Base-by-base conservation (phyloP, 2,797 vertebrate genomes). In the Pipistrellus pygmaeus region DNA sequence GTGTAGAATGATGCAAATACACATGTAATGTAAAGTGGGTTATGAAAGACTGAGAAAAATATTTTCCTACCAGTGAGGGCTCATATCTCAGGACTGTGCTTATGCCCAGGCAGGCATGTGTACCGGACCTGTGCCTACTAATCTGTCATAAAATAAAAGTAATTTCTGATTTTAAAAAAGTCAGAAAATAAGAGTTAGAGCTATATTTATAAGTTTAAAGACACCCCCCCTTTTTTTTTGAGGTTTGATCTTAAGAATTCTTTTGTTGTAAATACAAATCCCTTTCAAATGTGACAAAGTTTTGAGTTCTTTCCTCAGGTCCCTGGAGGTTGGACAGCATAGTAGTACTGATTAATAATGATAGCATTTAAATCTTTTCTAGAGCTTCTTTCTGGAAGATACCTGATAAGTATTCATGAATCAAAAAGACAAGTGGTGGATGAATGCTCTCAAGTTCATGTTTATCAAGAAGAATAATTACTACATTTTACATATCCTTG, bases 391-490 rank as follows among this genome's bases (percentile, higher is more conserved):
- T 94, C 77, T 92, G 57, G 71, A 78, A 89, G 76, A 68, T 94
- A 84, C 51, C 85, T 96, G 93, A 64, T 85, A 81, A 92, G 78
- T 90, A 88, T 92, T 88, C 81, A 95, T 93, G 84, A 90, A 93
- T 97, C 94, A 95, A 81, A 95, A 95, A 94, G 85, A 94, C 64
- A 95, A 94, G 69, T 90, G 41, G 77, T 90, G 48, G 84, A 73
- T 96, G 94, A 91, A 92, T 92, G 41, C 75, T 88, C 51, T 89
- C 66, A 89, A 92, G 72, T 93, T 97, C 77, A 90, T 95, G 93
- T 93, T 95, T 92, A 96, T 97, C 48, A 82, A 88, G 94, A 95
- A 94, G 72, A 95, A 94, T 97, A 97, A 96, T 97, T 92, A 94
- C 77, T 94, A 83, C 20, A 92, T 93, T 97, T 95, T 96, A 90